A percentile compares a stretch with the other conserved stretches of the same genome.
phyloP scores from a whole-genome alignment of 2,797 vertebrate species.

The Myotis pilosus region DNA sequence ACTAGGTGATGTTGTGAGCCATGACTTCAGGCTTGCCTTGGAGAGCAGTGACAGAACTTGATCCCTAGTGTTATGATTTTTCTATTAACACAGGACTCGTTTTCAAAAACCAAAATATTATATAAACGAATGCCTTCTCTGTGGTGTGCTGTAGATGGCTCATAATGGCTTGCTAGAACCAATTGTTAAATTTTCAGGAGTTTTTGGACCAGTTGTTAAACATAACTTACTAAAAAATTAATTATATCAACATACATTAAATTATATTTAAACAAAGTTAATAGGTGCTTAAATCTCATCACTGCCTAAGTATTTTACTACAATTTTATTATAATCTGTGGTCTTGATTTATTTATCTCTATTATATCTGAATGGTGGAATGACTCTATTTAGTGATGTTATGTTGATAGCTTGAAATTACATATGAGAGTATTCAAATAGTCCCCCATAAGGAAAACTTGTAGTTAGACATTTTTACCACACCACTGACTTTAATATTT shows the following conservation, averaged over 20 bases:
- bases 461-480: neutral
- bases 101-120: neutral
- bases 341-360: neutral
- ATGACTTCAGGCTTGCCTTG: slow-evolving; percentile 16
- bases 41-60: neutral
- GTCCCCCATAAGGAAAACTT: neutral
- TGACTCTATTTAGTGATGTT: neutral
- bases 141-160: neutral
- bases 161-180: neutral
- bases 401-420: neutral
- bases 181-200: neutral
- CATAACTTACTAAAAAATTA: neutral
- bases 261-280: neutral
- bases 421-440: neutral
- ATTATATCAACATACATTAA: slow-evolving; percentile 1
- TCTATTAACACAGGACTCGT: neutral
- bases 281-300: neutral
- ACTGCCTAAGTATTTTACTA: neutral
- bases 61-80: neutral
- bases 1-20: slow-evolving; percentile 22
- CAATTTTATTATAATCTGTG: neutral
- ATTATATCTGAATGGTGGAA: neutral
- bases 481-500: neutral
- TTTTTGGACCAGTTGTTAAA: neutral
- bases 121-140: neutral